Evolutionary conservation across 2,797 vertebrate species (phyloP).

Genomic region (Pyrrhura leucotis): DNA sequence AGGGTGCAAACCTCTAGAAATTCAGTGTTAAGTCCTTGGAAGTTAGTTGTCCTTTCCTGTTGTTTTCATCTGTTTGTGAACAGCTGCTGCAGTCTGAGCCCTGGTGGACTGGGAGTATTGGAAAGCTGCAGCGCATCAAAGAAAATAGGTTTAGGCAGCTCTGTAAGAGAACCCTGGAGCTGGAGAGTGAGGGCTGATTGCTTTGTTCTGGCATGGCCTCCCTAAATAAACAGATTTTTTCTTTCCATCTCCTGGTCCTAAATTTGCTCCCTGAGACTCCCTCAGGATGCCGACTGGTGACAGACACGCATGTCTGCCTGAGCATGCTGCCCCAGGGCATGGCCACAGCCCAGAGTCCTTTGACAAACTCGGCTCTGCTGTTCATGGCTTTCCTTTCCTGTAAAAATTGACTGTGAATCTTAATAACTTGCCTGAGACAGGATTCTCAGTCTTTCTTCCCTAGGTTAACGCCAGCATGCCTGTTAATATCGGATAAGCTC

Average conservation of each 20-base stretch:
- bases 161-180: neutral
- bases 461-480: neutral
- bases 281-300: neutral
- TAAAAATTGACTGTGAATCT: neutral
- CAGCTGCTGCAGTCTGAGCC: constrained; percentile 32
- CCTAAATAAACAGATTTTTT: neutral
- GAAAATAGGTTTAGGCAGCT: constrained; percentile 42
- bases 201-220: neutral
- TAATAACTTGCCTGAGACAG: neutral
- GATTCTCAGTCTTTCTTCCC: neutral
- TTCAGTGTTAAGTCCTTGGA: neutral
- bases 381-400: neutral
- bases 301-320: neutral
- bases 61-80: constrained; percentile 28
- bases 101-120: constrained; percentile 12
- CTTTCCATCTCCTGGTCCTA: neutral
- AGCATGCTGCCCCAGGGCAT: neutral
- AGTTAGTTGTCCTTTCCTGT: constrained; percentile 8
- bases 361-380: neutral
- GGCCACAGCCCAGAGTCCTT: neutral
- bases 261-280: neutral
- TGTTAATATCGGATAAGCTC: neutral
- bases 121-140: constrained; percentile 8
- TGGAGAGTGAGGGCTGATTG: constrained; percentile 9
- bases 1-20: constrained; percentile 3